Evolutionary conservation across 2,797 vertebrate genomes (phyloP).

Genomic region (Lacerta agilis): DNA sequence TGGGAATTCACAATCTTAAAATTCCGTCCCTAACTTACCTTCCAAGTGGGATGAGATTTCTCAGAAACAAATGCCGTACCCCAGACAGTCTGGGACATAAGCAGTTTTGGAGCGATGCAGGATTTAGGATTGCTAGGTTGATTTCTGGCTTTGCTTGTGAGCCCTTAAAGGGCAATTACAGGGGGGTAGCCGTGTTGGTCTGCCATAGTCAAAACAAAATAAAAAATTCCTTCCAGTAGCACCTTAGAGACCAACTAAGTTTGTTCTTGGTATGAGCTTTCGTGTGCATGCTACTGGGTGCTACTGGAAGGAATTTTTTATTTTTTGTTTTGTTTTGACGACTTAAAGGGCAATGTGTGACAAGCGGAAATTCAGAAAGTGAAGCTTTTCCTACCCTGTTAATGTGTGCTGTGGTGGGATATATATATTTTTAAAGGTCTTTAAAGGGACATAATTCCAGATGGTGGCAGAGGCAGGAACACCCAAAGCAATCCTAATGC

Average conservation of each 20-base stretch:
- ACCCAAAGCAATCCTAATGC: neutral
- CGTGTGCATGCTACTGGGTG: too few species aligned
- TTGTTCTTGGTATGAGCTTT: too few species aligned
- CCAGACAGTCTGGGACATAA: neutral
- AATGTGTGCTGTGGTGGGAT: too few species aligned
- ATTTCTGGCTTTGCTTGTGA: neutral
- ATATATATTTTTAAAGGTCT: neutral
- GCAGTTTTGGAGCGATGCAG: too few species aligned
- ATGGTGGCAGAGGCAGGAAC: neutral
- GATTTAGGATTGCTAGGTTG: neutral
- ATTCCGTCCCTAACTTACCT: neutral
- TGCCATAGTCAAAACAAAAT: too few species aligned
- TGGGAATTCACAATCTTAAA: neutral
- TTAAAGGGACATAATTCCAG: neutral
- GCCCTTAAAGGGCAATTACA: neutral
- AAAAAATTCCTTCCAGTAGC: too few species aligned
- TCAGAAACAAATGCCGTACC: neutral
- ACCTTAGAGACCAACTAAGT: too few species aligned
- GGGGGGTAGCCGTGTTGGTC: too few species aligned
- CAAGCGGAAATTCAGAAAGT: neutral
- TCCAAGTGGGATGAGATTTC: neutral
- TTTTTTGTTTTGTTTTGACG: too few species aligned
- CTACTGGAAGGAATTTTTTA: too few species aligned
- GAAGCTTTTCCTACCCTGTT: neutral
- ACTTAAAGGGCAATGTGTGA: neutral